phyloP scores from a whole-genome alignment of 2,888 invertebrate species.

The Andrena hattorfiana region DNA sequence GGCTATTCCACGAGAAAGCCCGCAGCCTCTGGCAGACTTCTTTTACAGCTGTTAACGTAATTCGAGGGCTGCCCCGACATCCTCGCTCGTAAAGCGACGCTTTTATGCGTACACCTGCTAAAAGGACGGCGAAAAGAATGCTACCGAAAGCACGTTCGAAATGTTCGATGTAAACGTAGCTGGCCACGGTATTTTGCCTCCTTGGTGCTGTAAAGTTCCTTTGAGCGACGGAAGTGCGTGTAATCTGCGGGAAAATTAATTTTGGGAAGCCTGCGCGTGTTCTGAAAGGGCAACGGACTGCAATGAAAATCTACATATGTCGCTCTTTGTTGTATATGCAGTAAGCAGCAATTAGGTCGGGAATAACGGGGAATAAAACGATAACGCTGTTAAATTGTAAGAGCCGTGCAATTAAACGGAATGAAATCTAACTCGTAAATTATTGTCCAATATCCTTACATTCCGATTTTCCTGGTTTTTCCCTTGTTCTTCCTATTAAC shows the following conservation, averaged over 20 bases:
- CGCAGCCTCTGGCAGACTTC: background rate
- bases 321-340: background rate
- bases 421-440: conserved; percentile 6
- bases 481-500: too few relatives aligned
- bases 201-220: background rate
- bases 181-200: background rate
- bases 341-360: conserved; percentile 3
- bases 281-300: background rate
- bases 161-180: background rate
- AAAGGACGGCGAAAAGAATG: background rate
- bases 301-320: background rate
- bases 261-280: background rate
- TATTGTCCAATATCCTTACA: background rate
- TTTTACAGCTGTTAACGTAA: conserved; percentile 21
- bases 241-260: background rate
- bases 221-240: background rate
- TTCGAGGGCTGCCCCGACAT: conserved; percentile 18
- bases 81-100: background rate
- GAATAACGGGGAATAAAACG: background rate
- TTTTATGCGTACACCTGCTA: conserved; percentile 5
- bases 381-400: background rate
- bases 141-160: background rate
- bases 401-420: background rate
- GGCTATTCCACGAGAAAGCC: background rate
- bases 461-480: background rate